Conservation (phyloP, 1,140 invertebrate species). For the Cryptotermes secundus region DNA sequence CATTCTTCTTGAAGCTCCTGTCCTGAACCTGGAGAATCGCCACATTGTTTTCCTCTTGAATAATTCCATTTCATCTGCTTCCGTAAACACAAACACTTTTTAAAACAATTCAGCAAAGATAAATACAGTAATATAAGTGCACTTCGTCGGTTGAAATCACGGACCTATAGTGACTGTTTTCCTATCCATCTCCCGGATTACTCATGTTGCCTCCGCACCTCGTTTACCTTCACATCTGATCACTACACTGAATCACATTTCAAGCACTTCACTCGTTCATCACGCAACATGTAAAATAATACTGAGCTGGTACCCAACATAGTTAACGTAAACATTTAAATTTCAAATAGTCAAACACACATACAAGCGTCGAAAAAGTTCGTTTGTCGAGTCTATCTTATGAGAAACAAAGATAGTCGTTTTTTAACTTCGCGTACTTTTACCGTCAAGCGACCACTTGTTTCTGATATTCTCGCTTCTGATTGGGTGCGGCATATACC, state of each 20-base stretch:
- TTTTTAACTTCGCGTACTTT: neutral
- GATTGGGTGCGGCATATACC: neutral
- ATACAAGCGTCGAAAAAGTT: neutral
- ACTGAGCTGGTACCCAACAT: neutral
- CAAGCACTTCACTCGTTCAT: neutral
- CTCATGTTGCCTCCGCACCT: neutral
- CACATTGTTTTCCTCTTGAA: neutral
- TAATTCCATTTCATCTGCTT: neutral
- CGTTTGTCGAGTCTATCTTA: neutral
- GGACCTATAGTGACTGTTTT: neutral
- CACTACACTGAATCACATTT: neutral
- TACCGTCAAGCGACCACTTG: neutral
- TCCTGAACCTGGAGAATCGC: neutral
- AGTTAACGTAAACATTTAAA: neutral
- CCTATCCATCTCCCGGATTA: neutral
- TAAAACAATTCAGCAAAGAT: too few species aligned
- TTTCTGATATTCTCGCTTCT: neutral
- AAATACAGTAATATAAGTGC: too few species aligned
- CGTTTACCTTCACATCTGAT: constrained; percentile 10
- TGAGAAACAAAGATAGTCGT: neutral
- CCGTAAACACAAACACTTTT: too few species aligned
- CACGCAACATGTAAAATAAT: neutral
- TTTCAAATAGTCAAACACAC: neutral
- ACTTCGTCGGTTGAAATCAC: neutral
- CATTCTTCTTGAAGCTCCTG: neutral